Percentiles rank a stretch among this genome's conserved stretches.
These are phyloP conservation scores for Drosophila histrio DNA, from an alignment of 2,888 invertebrate species.

Conservation along the genomic window DNA sequence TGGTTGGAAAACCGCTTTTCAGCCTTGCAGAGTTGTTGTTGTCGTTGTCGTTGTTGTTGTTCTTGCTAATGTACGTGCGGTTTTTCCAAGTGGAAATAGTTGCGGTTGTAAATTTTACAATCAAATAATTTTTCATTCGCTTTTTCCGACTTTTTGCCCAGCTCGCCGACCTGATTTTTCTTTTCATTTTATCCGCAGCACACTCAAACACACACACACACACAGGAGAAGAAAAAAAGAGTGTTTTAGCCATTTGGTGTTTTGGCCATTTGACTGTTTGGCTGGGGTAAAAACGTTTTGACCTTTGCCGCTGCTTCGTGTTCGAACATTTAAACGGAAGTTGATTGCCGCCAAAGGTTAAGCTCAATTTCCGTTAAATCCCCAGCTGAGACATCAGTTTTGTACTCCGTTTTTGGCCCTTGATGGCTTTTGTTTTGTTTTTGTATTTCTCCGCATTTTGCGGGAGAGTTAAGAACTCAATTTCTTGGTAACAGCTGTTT, in stretches of 20 bases:
- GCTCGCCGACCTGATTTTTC: conserved; percentile 78
- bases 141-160: conserved; percentile 65
- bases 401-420: conserved; percentile 1
- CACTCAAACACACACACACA: too few relatives aligned
- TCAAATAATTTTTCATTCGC: conserved; percentile 77
- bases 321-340: conserved; percentile 81
- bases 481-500: conserved; percentile 61
- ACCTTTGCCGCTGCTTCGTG: conserved; percentile 74
- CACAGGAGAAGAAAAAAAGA: conserved; percentile 54
- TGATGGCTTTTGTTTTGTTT: conserved; percentile 11
- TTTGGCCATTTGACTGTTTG: conserved; percentile 12
- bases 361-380: conserved; percentile 77
- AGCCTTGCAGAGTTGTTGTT: conserved; percentile 42
- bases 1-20: conserved; percentile 46
- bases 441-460: neutral
- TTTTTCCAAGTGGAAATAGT: conserved; percentile 67
- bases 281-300: conserved; percentile 69
- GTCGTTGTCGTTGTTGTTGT: conserved; percentile 32
- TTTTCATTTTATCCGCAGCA: conserved; percentile 65
- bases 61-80: conserved; percentile 57
- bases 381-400: conserved; percentile 31
- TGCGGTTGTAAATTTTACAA: conserved; percentile 80
- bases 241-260: neutral
- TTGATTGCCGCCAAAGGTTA: conserved; percentile 79
- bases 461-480: conserved; percentile 66